Conservation (phyloP, 2,888 invertebrate species). For the Leptothorax acervorum region DNA sequence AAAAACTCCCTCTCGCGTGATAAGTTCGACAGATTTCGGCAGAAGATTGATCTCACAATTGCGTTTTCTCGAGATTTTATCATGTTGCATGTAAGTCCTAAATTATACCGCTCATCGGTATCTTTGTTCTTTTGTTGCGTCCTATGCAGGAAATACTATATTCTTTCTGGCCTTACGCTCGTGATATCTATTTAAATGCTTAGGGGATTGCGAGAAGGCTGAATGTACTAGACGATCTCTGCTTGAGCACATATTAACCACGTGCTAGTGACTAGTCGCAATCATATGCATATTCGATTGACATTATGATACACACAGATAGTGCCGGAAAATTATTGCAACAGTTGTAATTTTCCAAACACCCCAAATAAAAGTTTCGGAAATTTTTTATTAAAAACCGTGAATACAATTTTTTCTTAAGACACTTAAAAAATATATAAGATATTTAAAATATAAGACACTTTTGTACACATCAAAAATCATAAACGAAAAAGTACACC, state of each 20-base stretch:
- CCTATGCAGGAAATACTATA: constrained; percentile 68
- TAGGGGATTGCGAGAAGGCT: neutral
- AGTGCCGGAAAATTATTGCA: neutral
- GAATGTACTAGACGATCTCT: neutral
- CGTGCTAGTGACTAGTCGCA: neutral
- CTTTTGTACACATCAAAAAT: neutral
- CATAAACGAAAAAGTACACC: neutral
- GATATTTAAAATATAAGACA: neutral
- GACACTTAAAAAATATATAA: neutral
- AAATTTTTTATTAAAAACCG: neutral
- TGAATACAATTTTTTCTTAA: neutral
- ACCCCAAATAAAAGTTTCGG: neutral
- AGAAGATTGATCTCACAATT: neutral
- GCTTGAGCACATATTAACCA: neutral
- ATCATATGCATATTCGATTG: neutral
- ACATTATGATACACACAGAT: neutral
- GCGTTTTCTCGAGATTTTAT: constrained; percentile 30
- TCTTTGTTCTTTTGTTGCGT: constrained; percentile 68
- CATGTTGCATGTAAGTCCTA: constrained; percentile 35
- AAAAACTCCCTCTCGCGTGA: neutral
- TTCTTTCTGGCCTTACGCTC: constrained; percentile 68
- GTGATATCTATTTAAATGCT: constrained; percentile 46
- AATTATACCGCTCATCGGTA: constrained; percentile 49
- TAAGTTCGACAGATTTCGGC: neutral
- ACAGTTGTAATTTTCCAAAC: neutral